phyloP scores from a whole-genome alignment of 2,113 vertebrate genomes.

The Tachysurus fulvidraco region DNA sequence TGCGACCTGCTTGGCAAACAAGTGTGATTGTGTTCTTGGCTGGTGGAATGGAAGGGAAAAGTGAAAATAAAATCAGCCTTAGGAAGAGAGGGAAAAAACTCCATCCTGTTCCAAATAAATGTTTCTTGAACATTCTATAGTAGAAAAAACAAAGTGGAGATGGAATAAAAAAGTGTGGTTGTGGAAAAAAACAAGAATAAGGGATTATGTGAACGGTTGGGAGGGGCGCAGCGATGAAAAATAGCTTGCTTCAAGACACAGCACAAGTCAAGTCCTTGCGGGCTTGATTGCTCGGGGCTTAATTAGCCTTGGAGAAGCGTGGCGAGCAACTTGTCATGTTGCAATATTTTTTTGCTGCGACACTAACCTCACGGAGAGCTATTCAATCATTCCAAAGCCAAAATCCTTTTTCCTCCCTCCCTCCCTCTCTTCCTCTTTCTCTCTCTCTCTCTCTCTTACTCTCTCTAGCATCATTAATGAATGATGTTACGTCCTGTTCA shows the following conservation, averaged over 20 bases:
- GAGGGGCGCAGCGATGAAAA: constrained; percentile 49
- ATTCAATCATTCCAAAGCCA: constrained; percentile 47
- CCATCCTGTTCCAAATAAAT: constrained; percentile 15
- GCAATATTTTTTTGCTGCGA: constrained; percentile 50
- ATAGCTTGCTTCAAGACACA: constrained; percentile 53
- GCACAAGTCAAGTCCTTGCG: constrained; percentile 53
- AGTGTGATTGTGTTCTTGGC: constrained; percentile 67
- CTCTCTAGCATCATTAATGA: constrained; percentile 58
- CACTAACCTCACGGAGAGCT: constrained; percentile 54
- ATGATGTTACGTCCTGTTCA: constrained; percentile 34
- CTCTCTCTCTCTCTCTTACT: background rate
- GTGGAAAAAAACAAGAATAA: constrained; percentile 1
- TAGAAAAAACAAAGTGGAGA: constrained; percentile 25
- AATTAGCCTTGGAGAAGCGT: constrained; percentile 59
- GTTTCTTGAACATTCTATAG: background rate
- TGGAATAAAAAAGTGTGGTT: constrained; percentile 18
- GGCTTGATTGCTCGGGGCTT: constrained; percentile 55
- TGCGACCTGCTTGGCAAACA: constrained; percentile 63
- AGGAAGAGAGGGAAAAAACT: background rate
- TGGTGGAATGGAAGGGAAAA: constrained; percentile 42
- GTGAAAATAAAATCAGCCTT: constrained; percentile 4
- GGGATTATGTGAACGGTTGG: constrained; percentile 20
- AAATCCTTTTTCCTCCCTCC: background rate
- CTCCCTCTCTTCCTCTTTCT: background rate
- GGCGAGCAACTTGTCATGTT: constrained; percentile 50